Base-by-base conservation (phyloP, 37 sponge, comb jelly and placozoan genomes). In the Geodia barretti region DNA sequence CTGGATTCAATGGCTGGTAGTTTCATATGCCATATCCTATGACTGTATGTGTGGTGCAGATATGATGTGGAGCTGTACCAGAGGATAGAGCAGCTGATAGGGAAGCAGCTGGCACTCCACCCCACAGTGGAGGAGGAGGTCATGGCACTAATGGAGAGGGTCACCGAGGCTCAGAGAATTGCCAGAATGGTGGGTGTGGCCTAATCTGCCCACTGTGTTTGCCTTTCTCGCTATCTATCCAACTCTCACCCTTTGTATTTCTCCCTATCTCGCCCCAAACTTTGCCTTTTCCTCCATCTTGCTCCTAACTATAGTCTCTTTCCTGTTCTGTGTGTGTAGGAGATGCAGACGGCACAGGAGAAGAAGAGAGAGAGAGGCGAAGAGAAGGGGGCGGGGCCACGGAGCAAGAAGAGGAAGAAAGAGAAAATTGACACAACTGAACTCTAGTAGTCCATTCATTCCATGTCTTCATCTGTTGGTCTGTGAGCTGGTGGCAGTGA, bases 11-110 rank as follows among this genome's bases (percentile, higher is more conserved):
- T n/a, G n/a, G n/a, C n/a, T n/a, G n/a, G n/a, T n/a, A n/a, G n/a
- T n/a, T n/a, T n/a, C n/a, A n/a, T n/a, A n/a, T n/a, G n/a, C n/a
- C n/a, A n/a, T n/a, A n/a, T n/a, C n/a, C n/a, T n/a, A n/a, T 66
- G 68, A 39, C 2, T 1, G 4, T 38, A 11, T 38, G 58, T 29
- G 4, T 47, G 54, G 7, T 47, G 38, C 40, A 95, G 95, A 81
- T 98, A 98, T 82, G 99, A 94, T 89, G 99, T 98, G 17, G 99
- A 98, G 65, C 60, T 98, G 68, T 98, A 83, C 63, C 97, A 98
- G 84, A 41, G 99, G 14, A 98, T 98, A 32, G 99, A 98, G 72
- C 77, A 80, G 35, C 70, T 98, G 83, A 98, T 98, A 70, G 99
- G 92, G 1, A 96, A 98, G 83, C 85, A 91, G 84, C 85, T 98